Conservation (phyloP, 1,140 invertebrate genomes). For the Mamestra configurata region DNA sequence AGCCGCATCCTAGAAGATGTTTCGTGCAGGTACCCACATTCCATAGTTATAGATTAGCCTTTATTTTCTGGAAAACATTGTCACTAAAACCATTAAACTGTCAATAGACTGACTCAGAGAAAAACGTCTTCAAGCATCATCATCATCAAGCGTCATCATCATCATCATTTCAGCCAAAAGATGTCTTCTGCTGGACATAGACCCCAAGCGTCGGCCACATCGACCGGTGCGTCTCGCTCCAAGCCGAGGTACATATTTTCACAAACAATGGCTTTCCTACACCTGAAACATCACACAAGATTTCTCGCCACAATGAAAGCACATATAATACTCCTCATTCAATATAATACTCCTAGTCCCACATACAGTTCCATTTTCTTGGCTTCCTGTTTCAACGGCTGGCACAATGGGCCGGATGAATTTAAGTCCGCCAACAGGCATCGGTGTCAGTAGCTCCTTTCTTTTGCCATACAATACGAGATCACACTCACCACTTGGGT, state of each 20-base stretch:
- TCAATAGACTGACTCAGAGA: too few species aligned
- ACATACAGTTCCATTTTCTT: constrained; percentile 31
- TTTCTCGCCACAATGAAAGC: not conserved
- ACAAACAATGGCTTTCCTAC: not conserved
- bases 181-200: too few species aligned
- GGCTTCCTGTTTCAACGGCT: constrained; percentile 1
- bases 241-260: not conserved
- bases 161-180: too few species aligned
- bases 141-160: too few species aligned
- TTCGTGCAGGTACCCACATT: too few species aligned
- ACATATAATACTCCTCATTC: not conserved
- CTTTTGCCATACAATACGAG: constrained; percentile 48
- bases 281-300: not conserved
- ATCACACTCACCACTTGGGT: constrained; percentile 45
- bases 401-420: constrained; percentile 49
- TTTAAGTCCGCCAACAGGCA: constrained; percentile 40
- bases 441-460: constrained; percentile 43
- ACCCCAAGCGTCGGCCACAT: too few species aligned
- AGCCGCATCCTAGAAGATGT: too few species aligned
- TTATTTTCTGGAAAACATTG: too few species aligned
- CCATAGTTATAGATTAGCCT: too few species aligned
- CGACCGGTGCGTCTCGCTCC: too few species aligned
- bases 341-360: constrained; percentile 21
- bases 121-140: too few species aligned
- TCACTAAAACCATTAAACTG: too few species aligned